Base-by-base conservation (phyloP, 1,140 invertebrate species). In the Drosophila obscura region DNA sequence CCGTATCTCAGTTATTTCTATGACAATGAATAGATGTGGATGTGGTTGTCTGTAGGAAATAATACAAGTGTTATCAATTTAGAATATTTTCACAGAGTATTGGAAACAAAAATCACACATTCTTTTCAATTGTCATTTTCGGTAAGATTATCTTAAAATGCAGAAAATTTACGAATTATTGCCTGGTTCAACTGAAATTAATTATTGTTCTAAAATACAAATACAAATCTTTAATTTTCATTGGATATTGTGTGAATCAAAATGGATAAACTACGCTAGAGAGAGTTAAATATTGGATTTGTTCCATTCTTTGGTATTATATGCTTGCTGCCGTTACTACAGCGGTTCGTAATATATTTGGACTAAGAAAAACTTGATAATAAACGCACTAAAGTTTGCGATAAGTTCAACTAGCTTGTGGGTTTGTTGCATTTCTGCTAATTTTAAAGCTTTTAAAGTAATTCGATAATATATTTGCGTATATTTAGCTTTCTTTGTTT, bases 401-500 rank as follows among this genome's bases (percentile, higher is more conserved):
- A 62, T 76, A 76, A 76, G 75, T 75, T 82, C 57, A 84, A 83
- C 80, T 83, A 80, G 80, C 53, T 78, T 73, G 50, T 61, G 63
- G 56, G 60, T 57, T 71, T 46, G 22, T 58, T 56, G 73, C 67
- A 73, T 61, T 66, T 48, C 45, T 75, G 75, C 69, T 53, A 35
- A 41, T 53, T 75, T 87, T 87, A 88, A 87, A 87, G 83, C 83
- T 82, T 77, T 87, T 82, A 73, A 88, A 88, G 83, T 85, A 85
- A 81, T 85, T 76, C 52, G 19, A 76, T 76, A 57, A 59, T 56
- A 60, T 75, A 84, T 84, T 81, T 78, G 57, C 55, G 41, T 72
- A 75, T 64, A 53, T 68, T 60, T 77, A 64, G 41, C 44, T 35
- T 72, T 52, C 43, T 45, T 52, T 48, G 16, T 35, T 50, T 24